Conservation (phyloP, 2,797 vertebrate species). For the Crocidura indochinensis region DNA sequence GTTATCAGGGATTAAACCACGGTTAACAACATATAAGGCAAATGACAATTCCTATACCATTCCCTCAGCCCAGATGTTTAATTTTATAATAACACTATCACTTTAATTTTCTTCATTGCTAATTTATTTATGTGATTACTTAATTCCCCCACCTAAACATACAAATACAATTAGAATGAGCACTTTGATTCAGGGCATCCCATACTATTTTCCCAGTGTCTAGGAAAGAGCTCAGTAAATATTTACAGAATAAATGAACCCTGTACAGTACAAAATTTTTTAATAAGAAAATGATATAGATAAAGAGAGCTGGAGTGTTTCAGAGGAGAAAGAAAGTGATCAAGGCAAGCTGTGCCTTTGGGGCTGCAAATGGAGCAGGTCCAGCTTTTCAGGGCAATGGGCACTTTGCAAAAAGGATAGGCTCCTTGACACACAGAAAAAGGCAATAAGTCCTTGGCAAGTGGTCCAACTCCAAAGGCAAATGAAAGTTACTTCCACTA, state of each 20-base stretch:
- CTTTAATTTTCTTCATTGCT: not conserved
- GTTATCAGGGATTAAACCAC: too few species aligned
- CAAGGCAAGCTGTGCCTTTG: not conserved
- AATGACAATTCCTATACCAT: too few species aligned
- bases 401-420: not conserved
- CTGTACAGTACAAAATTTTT: not conserved
- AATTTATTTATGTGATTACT: not conserved
- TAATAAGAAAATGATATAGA: not conserved
- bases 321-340: not conserved
- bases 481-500: not conserved
- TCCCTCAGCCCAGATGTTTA: not conserved
- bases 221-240: not conserved
- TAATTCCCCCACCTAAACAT: not conserved
- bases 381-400: not conserved
- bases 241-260: constrained; percentile 35
- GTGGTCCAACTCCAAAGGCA: not conserved
- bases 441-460: not conserved
- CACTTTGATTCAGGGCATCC: not conserved
- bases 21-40: too few species aligned
- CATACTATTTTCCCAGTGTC: constrained; percentile 14
- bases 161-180: not conserved
- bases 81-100: not conserved
- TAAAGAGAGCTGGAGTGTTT: not conserved
- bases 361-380: not conserved
- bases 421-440: not conserved